Conservation (phyloP, 2,888 invertebrate genomes). For the Stenodema calcarata region DNA sequence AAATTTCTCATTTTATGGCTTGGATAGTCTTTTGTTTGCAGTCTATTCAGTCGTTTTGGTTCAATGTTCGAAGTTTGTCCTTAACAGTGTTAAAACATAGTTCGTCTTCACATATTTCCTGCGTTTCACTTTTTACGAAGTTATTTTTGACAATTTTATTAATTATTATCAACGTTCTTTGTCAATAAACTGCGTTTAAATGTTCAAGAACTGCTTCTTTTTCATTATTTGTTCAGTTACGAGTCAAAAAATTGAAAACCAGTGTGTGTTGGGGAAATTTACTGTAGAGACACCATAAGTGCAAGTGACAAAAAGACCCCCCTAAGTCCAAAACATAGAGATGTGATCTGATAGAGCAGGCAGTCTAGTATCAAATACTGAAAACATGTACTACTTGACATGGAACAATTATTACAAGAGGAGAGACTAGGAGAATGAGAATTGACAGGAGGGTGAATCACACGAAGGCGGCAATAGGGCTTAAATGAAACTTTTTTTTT, state of each 20-base stretch:
- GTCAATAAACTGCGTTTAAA: background rate
- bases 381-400: too few species aligned
- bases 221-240: background rate
- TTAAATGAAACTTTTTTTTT: constrained; percentile 1
- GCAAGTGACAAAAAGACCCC: background rate
- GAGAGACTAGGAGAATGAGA: background rate
- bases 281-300: background rate
- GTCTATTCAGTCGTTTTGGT: background rate
- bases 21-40: background rate
- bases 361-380: too few species aligned
- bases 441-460: background rate
- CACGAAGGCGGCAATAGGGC: background rate
- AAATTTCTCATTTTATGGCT: background rate
- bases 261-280: background rate
- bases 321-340: background rate
- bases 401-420: background rate
- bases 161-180: background rate
- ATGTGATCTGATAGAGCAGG: background rate
- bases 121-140: too few species aligned
- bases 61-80: background rate
- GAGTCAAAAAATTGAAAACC: background rate
- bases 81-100: background rate
- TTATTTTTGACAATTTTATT: too few species aligned
- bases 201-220: background rate
- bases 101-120: too few species aligned